These are phyloP conservation scores for Tetraodon nigroviridis DNA, from an alignment of 2,113 vertebrate species.

Conservation along the genomic window DNA sequence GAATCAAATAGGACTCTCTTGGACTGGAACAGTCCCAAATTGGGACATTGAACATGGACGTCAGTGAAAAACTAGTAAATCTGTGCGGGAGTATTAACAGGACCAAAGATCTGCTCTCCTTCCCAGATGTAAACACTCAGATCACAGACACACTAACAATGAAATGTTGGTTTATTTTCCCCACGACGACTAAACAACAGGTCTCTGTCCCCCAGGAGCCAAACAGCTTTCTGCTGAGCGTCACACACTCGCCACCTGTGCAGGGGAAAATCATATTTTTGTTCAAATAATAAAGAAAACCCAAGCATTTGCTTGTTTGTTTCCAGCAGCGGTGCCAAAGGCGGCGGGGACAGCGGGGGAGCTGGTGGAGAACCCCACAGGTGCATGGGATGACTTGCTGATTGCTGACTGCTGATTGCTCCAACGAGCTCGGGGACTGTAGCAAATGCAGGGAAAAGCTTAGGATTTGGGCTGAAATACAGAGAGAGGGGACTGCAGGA, in stretches of 20 bases:
- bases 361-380: slow-evolving; percentile 42
- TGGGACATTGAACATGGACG: not conserved
- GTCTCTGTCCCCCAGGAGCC: slow-evolving; percentile 1
- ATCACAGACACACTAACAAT: not conserved
- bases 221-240: not conserved
- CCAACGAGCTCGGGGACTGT: not conserved
- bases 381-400: slow-evolving; percentile 19
- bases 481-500: not conserved
- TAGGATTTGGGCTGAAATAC: slow-evolving; percentile 24
- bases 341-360: too few species aligned
- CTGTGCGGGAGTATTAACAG: not conserved
- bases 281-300: too few species aligned
- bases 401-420: not conserved
- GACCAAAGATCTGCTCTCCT: not conserved
- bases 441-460: not conserved
- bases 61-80: not conserved
- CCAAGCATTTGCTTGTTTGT: too few species aligned
- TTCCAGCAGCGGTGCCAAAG: too few species aligned
- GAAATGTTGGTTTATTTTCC: not conserved
- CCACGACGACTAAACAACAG: slow-evolving; percentile 15
- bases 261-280: too few species aligned
- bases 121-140: not conserved
- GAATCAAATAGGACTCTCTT: not conserved
- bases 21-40: not conserved
- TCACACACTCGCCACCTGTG: not conserved